These are phyloP conservation scores for Coremacera marginata DNA, from an alignment of 2,888 invertebrate genomes.

Conservation along the genomic window DNA sequence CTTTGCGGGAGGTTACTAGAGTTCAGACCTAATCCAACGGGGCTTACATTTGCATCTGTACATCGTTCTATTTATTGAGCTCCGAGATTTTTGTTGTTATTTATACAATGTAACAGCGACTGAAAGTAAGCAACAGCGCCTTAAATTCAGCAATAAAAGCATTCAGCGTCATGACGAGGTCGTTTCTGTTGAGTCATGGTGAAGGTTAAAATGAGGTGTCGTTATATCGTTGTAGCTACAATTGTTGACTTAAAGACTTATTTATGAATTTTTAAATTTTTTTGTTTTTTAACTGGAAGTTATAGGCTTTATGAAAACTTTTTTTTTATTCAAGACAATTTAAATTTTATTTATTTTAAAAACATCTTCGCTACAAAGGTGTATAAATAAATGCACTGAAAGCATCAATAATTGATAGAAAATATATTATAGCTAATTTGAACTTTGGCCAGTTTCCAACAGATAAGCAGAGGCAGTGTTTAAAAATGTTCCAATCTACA, in stretches of 20 bases:
- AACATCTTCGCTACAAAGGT: too few relatives aligned
- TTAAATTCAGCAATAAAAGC: background rate
- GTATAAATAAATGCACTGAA: too few relatives aligned
- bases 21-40: background rate
- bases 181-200: conserved; percentile 17
- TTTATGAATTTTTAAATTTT: background rate
- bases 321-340: too few relatives aligned
- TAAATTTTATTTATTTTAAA: too few relatives aligned
- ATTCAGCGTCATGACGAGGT: background rate
- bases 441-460: too few relatives aligned
- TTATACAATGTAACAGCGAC: background rate
- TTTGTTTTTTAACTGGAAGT: background rate
- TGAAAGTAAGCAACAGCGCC: background rate
- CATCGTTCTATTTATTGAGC: background rate
- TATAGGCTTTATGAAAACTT: too few relatives aligned
- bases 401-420: too few relatives aligned
- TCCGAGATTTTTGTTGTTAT: background rate
- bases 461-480: too few relatives aligned
- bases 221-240: background rate
- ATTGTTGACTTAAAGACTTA: too few relatives aligned
- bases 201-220: conserved; percentile 14
- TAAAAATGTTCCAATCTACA: too few relatives aligned
- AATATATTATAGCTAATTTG: too few relatives aligned
- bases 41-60: too few relatives aligned
- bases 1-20: background rate